Evolutionary conservation across 2,888 invertebrate genomes (phyloP).

Genomic region (Erebia aethiops): DNA sequence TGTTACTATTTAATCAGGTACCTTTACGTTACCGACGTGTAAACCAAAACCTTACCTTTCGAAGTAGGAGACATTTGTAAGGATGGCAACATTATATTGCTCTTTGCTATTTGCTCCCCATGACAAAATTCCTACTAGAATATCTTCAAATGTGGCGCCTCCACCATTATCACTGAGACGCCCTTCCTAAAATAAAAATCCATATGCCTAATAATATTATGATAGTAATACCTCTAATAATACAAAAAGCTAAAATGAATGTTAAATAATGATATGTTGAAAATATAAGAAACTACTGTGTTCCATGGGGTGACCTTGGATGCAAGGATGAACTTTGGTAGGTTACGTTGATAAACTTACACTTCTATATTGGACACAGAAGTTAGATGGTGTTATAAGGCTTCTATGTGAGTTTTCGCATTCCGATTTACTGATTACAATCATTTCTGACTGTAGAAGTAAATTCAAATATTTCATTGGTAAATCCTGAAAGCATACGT

Average conservation of each 20-base stretch:
- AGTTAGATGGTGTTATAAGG: slow-evolving; percentile 58
- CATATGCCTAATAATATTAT: no score
- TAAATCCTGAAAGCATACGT: slow-evolving; percentile 49
- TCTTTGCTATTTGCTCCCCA: slow-evolving; percentile 48
- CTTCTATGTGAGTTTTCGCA: slow-evolving; percentile 48
- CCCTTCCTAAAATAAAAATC: slow-evolving; percentile 48
- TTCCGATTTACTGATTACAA: slow-evolving; percentile 47
- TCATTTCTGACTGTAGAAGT: slow-evolving; percentile 57
- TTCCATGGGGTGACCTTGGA: no score
- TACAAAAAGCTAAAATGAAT: no score
- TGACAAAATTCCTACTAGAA: slow-evolving; percentile 61
- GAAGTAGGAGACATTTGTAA: slow-evolving; percentile 69
- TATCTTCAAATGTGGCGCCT: slow-evolving; percentile 51
- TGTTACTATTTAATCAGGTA: no score
- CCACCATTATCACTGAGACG: slow-evolving; percentile 65
- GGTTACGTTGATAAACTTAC: slow-evolving; percentile 48
- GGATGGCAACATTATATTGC: slow-evolving; percentile 51
- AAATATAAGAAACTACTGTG: no score
- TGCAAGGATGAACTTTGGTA: not conserved
- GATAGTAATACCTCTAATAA: no score
- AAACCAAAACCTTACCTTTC: slow-evolving; percentile 49
- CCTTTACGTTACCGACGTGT: not conserved
- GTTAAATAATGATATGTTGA: no score
- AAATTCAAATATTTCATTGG: slow-evolving; percentile 47
- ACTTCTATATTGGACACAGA: slow-evolving; percentile 56